A percentile compares a stretch with the other conserved stretches of the same genome.
phyloP scores from a whole-genome alignment of 2,113 vertebrate species.

The Pterocles burchelli region DNA sequence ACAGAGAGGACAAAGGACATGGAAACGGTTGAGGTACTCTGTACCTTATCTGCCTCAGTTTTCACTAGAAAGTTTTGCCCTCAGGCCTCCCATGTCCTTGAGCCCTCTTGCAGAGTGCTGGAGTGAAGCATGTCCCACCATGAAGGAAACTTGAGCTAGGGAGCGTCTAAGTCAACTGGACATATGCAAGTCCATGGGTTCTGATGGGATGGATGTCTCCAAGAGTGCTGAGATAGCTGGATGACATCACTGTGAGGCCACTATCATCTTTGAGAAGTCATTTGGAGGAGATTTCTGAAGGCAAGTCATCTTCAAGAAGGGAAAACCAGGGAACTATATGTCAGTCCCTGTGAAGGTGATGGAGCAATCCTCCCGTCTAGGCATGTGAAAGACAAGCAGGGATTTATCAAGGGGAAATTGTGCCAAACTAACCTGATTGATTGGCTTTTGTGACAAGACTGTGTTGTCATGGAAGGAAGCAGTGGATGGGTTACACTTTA shows the following conservation, averaged over 20 bases:
- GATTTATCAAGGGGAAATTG: background rate
- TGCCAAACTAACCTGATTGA: background rate
- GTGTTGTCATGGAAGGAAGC: background rate
- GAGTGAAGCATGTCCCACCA: background rate
- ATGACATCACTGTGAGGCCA: background rate
- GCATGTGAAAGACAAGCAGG: background rate
- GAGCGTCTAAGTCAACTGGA: background rate
- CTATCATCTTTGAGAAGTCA: background rate
- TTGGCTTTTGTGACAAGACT: background rate
- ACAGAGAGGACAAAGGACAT: background rate
- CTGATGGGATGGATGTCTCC: background rate
- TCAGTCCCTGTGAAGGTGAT: background rate
- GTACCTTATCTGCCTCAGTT: background rate
- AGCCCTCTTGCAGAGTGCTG: background rate
- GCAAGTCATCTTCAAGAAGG: background rate
- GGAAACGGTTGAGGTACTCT: background rate
- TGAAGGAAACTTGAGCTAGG: background rate
- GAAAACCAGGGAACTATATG: background rate
- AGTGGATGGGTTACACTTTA: background rate
- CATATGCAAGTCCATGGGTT: background rate
- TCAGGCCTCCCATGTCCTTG: background rate
- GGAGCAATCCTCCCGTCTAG: background rate
- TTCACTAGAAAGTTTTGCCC: background rate
- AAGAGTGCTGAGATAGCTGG: background rate
- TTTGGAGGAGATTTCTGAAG: background rate